These are phyloP conservation scores for Hanleya hanleyi DNA, from an alignment of 2,888 invertebrate genomes.

Conservation along the genomic window DNA sequence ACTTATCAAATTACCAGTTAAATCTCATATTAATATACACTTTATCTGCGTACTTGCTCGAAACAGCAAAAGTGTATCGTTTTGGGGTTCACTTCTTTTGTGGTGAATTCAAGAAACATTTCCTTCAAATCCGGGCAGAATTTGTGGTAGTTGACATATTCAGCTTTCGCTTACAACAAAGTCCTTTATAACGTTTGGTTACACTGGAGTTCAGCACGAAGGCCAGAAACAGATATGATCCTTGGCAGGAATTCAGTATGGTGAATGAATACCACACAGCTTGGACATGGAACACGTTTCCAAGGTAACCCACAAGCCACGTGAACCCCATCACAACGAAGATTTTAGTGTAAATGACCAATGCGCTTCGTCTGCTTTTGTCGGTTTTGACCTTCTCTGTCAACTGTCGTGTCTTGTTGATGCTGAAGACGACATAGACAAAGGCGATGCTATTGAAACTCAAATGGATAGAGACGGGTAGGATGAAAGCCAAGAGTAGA, in stretches of 20 bases:
- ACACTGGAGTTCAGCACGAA: not conserved
- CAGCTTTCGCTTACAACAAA: no score
- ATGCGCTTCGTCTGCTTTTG: not conserved
- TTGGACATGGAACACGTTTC: not conserved
- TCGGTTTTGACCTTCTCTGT: not conserved
- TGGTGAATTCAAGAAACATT: no score
- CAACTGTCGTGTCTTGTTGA: not conserved
- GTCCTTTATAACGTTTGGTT: not conserved
- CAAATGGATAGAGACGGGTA: not conserved
- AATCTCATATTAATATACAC: no score
- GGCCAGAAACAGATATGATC: not conserved
- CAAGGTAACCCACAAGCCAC: not conserved
- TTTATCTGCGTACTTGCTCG: no score
- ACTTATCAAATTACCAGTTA: no score
- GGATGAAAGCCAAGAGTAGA: not conserved
- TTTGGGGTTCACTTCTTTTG: no score
- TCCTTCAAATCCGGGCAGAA: no score
- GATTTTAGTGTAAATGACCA: not conserved
- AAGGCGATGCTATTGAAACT: not conserved
- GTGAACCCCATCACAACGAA: not conserved
- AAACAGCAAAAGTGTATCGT: no score
- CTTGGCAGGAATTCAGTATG: slow-evolving; percentile 1
- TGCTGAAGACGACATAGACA: not conserved
- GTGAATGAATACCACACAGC: not conserved
- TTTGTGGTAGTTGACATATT: no score